These are phyloP conservation scores for Scomberomorus guttatus DNA, from an alignment of 2,797 vertebrate species.

Conservation along the genomic window DNA sequence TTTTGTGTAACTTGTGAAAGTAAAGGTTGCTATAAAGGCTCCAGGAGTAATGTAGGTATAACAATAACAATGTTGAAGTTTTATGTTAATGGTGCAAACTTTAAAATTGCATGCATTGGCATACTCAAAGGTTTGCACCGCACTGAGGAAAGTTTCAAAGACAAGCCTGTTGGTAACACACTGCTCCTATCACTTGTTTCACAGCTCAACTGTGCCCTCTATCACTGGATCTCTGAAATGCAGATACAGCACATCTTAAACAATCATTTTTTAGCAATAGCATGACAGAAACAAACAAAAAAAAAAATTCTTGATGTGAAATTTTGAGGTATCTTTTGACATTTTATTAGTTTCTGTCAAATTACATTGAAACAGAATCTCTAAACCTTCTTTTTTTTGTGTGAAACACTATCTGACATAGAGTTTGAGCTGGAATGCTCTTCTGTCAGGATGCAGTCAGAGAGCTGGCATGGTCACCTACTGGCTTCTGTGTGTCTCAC, in stretches of 20 bases:
- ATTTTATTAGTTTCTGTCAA: neutral
- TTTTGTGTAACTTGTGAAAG: neutral
- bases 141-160: conserved; percentile 13
- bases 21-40: neutral
- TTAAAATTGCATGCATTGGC: neutral
- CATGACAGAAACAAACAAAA: conserved; percentile 12
- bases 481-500: conserved; percentile 67
- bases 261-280: neutral
- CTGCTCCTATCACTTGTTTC: conserved; percentile 50
- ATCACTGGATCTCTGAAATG: conserved; percentile 57
- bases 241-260: conserved; percentile 1
- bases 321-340: neutral
- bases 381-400: neutral
- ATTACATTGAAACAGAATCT: neutral
- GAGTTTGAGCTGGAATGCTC: conserved; percentile 11
- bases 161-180: conserved; percentile 15
- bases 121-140: conserved; percentile 6
- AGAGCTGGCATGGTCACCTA: conserved; percentile 66
- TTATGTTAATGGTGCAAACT: neutral
- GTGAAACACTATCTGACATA: neutral
- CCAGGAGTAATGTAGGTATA: neutral
- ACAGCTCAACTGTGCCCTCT: conserved; percentile 88
- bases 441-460: conserved; percentile 31
- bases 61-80: neutral
- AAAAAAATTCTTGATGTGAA: neutral